Evolutionary conservation across 2,888 invertebrate genomes (phyloP), one percentile per base, ranked within the genome.

Genomic region (Psylliodes chrysocephalus): DNA sequence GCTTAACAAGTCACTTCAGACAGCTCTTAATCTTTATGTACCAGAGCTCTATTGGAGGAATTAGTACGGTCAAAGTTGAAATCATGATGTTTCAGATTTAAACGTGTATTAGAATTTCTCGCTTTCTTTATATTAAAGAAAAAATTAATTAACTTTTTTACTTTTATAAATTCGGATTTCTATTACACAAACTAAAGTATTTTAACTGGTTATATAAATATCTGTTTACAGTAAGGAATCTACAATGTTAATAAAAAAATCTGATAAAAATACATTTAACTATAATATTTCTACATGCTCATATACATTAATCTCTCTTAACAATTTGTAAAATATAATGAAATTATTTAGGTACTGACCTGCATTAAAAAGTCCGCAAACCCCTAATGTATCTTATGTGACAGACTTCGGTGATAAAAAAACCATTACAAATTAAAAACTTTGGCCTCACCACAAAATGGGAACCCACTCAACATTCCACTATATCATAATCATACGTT

Each of bases 1-100:
- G 42, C 33, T 54, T 33, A 44, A 55, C 46, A 33, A 46, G 30
- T 46, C 55, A 55, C 55, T 55, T 55, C 55, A 55, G 55, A 55
- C 55, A 55, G 55, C 30, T 18, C 55, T 44, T 46, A 55, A 55
- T 55, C 40, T 54, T 54, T 18, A 15, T 19, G 28, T 15, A 33
- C 51, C 28, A 17, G 14, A 30, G 10, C 15, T 30, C 15, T 35
- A 35, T 7, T 10, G 3, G 17, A 10, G n/a, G 14, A 7, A 28
- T 28, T 49, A 49, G 47, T 49, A 49, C 51, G n/a, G 51, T 51
- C 18, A 42, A 42, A 18, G 18, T 15, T 17, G 18, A 35, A 35
- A 35, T 3, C 14, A 8, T 33, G 22, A 6, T n/a, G n/a, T n/a
- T n/a, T n/a, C n/a, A n/a, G n/a, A n/a, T n/a, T n/a, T n/a, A n/a